A percentile compares a stretch with the other conserved stretches of the same genome.
These are phyloP conservation scores for Sciurus niger DNA, from an alignment of 2,113 vertebrate species.

Conservation along the genomic window DNA sequence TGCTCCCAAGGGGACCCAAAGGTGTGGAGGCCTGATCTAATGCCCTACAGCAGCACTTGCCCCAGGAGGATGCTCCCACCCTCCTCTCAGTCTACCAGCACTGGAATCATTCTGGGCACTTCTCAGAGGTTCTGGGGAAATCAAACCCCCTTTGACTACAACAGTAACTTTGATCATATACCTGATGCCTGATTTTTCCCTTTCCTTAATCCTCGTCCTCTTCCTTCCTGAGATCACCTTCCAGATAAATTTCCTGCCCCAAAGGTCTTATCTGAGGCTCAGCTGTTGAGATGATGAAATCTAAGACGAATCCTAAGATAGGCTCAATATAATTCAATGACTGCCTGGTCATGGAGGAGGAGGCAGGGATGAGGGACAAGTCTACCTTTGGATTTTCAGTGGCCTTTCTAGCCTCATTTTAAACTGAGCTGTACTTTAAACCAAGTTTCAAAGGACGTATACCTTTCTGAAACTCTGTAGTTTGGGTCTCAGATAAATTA, in stretches of 20 bases:
- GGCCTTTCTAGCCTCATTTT: neutral
- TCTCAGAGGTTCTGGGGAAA: neutral
- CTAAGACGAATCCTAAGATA: neutral
- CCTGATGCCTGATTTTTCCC: no score
- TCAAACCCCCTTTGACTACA: no score
- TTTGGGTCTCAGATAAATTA: neutral
- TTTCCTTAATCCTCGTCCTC: neutral
- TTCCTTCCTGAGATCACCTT: neutral
- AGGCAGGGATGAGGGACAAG: neutral
- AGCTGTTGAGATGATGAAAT: neutral
- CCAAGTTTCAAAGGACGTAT: neutral
- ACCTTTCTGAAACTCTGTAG: neutral
- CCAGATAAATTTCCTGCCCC: neutral
- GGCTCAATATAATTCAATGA: neutral
- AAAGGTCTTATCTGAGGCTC: neutral
- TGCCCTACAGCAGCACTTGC: no score
- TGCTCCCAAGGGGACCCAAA: neutral
- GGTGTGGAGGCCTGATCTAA: neutral
- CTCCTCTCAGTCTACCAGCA: neutral
- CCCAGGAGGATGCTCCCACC: neutral
- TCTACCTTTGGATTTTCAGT: neutral
- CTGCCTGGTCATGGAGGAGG: neutral
- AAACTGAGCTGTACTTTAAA: neutral
- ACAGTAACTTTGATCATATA: no score
- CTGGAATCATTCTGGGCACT: neutral